Base-by-base conservation (phyloP, 2,113 vertebrate genomes). In the Anoura caudifer region DNA sequence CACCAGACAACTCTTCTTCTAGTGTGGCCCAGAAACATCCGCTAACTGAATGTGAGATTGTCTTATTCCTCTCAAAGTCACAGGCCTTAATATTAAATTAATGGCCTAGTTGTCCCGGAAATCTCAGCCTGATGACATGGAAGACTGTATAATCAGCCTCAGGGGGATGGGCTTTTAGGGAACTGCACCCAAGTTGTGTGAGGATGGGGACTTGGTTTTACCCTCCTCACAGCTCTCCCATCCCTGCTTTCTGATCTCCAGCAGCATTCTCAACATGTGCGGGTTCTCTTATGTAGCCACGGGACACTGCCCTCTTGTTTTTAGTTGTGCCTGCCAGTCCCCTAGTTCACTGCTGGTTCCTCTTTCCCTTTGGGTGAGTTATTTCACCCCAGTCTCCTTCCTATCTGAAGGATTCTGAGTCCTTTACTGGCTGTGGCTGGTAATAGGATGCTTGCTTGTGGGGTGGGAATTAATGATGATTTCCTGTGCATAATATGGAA, bases 251-350 rank as follows among this genome's bases (percentile, higher is more conserved):
- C 82, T 61, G 24, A 33, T n/a, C 59, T 69, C 43, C 15, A 22
- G 54, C 1, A 41, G 4, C 16, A 50, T 10, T 45, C 31, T 43
- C 2, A 6, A 38, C 17, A 0, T 0, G 2, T 22, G 36, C 31
- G 36, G 7, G 61, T 43, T 43, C 5, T 54, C 47, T n/a, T 36
- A 19, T 10, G 3, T 43, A 56, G 36, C n/a, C 41, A 47, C 11
- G 4, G 5, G 63, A 16, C 19, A 22, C 41, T 5, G 0, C 11
- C 84, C 70, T 90, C 12, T 10, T 3, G 22, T 33, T 56, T 45
- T 45, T 15, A 16, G 50, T 28, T 7, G 17, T 3, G 10, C 14
- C 16, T 19, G 15, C 65, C 38, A 7, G 17, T 36, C 43, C 36
- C 28, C 73, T 47, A 7, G 16, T 14, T 70, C 63, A 33, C 4